A percentile compares a stretch with the other conserved stretches of the same genome.
Evolutionary conservation across 2,888 invertebrate species (phyloP).

Genomic region (Abrostola triplasia): DNA sequence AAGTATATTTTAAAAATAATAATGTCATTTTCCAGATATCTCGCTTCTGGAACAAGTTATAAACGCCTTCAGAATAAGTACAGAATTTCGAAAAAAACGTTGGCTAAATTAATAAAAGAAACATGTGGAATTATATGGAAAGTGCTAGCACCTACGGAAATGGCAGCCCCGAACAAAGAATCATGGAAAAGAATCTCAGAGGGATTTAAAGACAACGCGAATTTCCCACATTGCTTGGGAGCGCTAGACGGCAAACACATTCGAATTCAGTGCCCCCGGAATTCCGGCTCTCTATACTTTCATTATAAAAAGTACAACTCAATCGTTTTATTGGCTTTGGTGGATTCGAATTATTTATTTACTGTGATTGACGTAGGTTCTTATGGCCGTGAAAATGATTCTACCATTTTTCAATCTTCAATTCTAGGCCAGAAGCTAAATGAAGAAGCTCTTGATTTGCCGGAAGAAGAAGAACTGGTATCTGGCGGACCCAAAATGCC

Average conservation of each 20-base stretch:
- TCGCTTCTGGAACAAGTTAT: slow-evolving; percentile 24
- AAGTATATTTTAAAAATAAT: too few species aligned
- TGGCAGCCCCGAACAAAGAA: slow-evolving; percentile 19
- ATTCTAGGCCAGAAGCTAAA: slow-evolving; percentile 2
- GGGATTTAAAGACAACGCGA: slow-evolving; percentile 24
- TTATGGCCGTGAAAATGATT: slow-evolving; percentile 30
- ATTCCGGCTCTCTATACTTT: slow-evolving; percentile 28
- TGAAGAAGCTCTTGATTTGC: slow-evolving; percentile 12
- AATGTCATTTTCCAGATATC: slow-evolving; percentile 22
- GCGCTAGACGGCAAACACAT: slow-evolving; percentile 49
- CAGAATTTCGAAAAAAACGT: slow-evolving; percentile 22
- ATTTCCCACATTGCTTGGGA: slow-evolving; percentile 41
- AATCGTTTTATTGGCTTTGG: slow-evolving; percentile 23
- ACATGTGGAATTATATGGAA: slow-evolving; percentile 20
- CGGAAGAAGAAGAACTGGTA: slow-evolving; percentile 11
- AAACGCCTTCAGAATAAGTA: slow-evolving; percentile 29
- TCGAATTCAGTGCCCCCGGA: slow-evolving; percentile 26
- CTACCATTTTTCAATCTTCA: slow-evolving; percentile 20
- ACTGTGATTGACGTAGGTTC: slow-evolving; percentile 22
- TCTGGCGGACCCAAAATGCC: slow-evolving; percentile 13
- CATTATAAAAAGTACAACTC: slow-evolving; percentile 29
- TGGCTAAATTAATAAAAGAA: slow-evolving; percentile 20
- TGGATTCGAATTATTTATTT: slow-evolving; percentile 25
- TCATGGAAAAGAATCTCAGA: slow-evolving; percentile 12
- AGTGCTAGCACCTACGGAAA: slow-evolving; percentile 18